phyloP scores from a whole-genome alignment of 2,113 vertebrate genomes.

The Atlantisia rogersi region DNA sequence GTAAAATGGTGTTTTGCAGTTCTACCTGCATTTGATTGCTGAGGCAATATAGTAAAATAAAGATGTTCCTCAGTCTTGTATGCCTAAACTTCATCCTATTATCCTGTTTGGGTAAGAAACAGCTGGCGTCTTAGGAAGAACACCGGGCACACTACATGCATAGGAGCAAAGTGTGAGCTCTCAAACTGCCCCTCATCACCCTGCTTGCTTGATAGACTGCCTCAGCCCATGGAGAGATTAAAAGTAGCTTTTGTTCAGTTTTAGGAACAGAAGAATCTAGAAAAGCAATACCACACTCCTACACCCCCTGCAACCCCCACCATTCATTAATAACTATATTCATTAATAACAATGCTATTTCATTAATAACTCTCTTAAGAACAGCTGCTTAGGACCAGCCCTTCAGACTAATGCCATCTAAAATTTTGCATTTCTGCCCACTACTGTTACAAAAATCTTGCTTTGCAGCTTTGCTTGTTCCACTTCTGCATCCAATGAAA shows the following conservation, averaged over 20 bases:
- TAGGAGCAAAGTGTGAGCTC: neutral
- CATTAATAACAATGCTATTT: neutral
- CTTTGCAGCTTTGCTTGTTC: neutral
- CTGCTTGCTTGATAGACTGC: neutral
- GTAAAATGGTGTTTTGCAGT: neutral
- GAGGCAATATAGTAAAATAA: neutral
- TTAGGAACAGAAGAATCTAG: neutral
- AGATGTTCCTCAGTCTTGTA: neutral
- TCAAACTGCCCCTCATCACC: neutral
- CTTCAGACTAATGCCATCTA: neutral
- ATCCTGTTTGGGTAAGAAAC: neutral
- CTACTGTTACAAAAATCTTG: neutral
- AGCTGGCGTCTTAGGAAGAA: neutral
- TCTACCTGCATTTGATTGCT: neutral
- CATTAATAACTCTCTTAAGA: neutral
- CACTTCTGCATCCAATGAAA: neutral
- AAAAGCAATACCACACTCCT: neutral
- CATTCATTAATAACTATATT: too few species aligned
- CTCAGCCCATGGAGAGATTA: fast-evolving
- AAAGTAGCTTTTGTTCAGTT: neutral
- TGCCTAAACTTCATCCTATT: neutral
- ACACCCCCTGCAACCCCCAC: too few species aligned
- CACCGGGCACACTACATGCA: neutral
- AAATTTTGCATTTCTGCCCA: neutral
- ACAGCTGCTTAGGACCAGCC: neutral